Evolutionary conservation across 1,140 invertebrate genomes (phyloP), one percentile per base, ranked within the genome.

Genomic region (Brachionus rotundiformis): DNA sequence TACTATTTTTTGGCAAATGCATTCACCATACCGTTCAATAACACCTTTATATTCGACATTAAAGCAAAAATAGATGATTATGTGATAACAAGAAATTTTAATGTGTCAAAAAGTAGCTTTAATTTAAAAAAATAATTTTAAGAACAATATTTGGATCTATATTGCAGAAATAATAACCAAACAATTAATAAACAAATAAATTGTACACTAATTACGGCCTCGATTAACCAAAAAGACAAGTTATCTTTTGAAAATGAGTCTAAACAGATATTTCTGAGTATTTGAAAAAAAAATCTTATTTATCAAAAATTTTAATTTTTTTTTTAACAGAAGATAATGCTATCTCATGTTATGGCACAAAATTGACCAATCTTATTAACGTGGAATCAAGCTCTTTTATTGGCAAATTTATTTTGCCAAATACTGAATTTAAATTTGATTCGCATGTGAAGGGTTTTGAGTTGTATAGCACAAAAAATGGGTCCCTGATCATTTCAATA

Each of bases 371-470:
- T n/a, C n/a, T n/a, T n/a, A n/a, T n/a, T n/a, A n/a, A n/a, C n/a
- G n/a, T n/a, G n/a, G n/a, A n/a, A n/a, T n/a, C n/a, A n/a, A n/a
- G n/a, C n/a, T n/a, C 6, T 54, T 54, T 19, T 54, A 54, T n/a
- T 16, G 47, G 47, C 4, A 19, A 7, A 0, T 54, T 54, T 33
- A 65, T 65, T 65, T 27, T 65, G n/a, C 61, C 61, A 31, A 65
- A 65, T 29, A 65, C 61, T 27, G 61, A 65, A 65, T 31, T 65
- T 10, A 65, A 27, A 27, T 65, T 65, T 65, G 61, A 65, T 11
- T 65, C 25, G 2, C 11, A 31, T 31, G 5, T 65, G 25, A 65
- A 65, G 27, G 61, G 61, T 31, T 65, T 65, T 31, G 61, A 65
- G 31, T 8, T 65, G 27, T 65, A 27, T 6, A 27, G 25, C 5